Base-by-base conservation (phyloP, 2,113 vertebrate genomes). In the Fulica atra region DNA sequence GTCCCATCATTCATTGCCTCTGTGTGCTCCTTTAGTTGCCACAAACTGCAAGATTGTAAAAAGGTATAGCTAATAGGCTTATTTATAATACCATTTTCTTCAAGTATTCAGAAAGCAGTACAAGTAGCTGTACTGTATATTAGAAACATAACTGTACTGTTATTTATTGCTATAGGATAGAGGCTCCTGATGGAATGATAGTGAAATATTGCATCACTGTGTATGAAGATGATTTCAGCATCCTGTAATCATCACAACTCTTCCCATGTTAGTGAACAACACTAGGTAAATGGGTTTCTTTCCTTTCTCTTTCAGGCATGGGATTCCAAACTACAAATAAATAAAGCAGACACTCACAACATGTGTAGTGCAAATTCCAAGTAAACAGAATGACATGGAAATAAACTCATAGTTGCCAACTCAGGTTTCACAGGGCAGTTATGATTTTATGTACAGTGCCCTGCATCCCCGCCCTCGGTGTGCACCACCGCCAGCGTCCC, bases 1-100 rank as follows among this genome's bases (percentile, higher is more conserved):
- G 96, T 88, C 96, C 97, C 97, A 98, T 98, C 97, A 87, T 78
- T 99, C 99, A 99, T 98, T 88, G 98, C 98, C 98, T 97, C 85
- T 72, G 92, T 89, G 89, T 91, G 86, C 91, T 95, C 90, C 90
- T 97, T 86, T 88, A 96, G 95, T 82, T 65, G 92, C 96, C 94
- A 95, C 35, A 16, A 83, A 95, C 83, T 91, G 93, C 70, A 83
- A 93, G 97, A 98, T 96, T 97, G 97, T 98, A 97, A 97, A 98
- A 96, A 98, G 93, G 82, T 95, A 96, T 89, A 97, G 91, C 94
- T 96, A 94, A 93, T 70, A 96, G 90, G 81, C 81, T 81, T 97
- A 80, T 94, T 96, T 92, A 92, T 93, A 96, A 97, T 85, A 97
- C 95, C 97, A 90, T 97, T 97, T 93, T 97, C 96, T 98, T 98